Conservation (phyloP, 2,888 invertebrate species). For the Pollenia griseotomentosa region DNA sequence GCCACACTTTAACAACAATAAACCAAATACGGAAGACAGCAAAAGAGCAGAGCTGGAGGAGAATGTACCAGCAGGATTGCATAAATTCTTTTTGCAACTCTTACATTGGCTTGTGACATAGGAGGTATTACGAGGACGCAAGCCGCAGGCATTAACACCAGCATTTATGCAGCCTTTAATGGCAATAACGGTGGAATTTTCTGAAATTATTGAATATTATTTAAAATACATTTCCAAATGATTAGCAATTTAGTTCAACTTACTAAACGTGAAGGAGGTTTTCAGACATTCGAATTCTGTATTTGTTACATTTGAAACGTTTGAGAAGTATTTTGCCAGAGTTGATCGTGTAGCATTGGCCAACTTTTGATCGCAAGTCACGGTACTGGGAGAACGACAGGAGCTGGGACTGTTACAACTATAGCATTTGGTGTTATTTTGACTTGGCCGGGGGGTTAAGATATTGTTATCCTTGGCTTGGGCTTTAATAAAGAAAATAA, state of each 20-base stretch:
- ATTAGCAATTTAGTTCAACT: slow-evolving; percentile 67
- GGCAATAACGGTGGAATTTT: neutral
- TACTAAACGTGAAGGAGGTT: slow-evolving; percentile 67
- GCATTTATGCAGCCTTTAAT: slow-evolving; percentile 45
- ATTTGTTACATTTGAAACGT: slow-evolving; percentile 36
- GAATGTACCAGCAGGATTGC: slow-evolving; percentile 79
- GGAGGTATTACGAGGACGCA: neutral
- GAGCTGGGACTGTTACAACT: slow-evolving; percentile 40
- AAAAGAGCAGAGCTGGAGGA: slow-evolving; percentile 76
- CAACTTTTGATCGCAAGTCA: slow-evolving; percentile 42
- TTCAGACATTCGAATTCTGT: slow-evolving; percentile 10
- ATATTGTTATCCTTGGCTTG: neutral
- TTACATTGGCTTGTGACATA: slow-evolving; percentile 66
- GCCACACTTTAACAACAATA: slow-evolving; percentile 24
- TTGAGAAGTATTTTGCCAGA: slow-evolving; percentile 2
- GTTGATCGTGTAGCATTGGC: slow-evolving; percentile 24
- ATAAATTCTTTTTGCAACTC: slow-evolving; percentile 76
- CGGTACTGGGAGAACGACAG: slow-evolving; percentile 33
- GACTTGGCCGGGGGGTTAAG: slow-evolving; percentile 2
- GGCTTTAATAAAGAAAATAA: neutral
- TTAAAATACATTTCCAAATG: neutral
- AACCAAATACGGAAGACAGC: slow-evolving; percentile 66
- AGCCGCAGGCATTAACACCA: slow-evolving; percentile 44
- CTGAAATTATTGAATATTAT: neutral
- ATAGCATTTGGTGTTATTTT: slow-evolving; percentile 40